A percentile compares a stretch with the other conserved stretches of the same genome.
Evolutionary conservation across 2,113 vertebrate genomes (phyloP).

Genomic region (Parotia lawesii): DNA sequence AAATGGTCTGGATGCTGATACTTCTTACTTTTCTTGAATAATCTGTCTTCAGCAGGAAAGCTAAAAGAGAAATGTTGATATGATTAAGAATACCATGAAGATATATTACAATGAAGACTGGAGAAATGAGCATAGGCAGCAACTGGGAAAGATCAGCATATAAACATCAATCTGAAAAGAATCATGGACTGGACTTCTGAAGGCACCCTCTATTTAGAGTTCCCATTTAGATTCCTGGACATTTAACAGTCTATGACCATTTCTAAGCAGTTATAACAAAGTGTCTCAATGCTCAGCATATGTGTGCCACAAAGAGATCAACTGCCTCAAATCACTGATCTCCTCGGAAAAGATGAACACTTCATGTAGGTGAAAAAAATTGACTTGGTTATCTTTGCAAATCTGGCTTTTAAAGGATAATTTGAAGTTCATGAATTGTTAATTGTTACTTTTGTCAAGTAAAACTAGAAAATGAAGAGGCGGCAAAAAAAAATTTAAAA

Average conservation of each 20-base stretch:
- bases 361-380: neutral
- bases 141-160: neutral
- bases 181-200: neutral
- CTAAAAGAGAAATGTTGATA: neutral
- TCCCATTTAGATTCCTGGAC: neutral
- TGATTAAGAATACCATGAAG: neutral
- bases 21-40: neutral
- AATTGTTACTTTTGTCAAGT: neutral
- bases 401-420: neutral
- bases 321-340: neutral
- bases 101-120: neutral
- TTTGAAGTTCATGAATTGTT: neutral
- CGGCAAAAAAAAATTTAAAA: neutral
- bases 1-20: neutral
- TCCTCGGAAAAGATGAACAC: neutral
- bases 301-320: neutral
- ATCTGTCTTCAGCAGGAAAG: neutral
- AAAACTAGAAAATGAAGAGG: neutral
- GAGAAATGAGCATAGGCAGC: neutral
- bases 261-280: neutral
- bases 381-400: neutral
- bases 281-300: neutral
- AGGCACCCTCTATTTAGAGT: neutral
- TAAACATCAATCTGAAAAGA: neutral
- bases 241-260: neutral